Evolutionary conservation across 2,797 vertebrate genomes (phyloP).

Genomic region (Chelonia mydas): DNA sequence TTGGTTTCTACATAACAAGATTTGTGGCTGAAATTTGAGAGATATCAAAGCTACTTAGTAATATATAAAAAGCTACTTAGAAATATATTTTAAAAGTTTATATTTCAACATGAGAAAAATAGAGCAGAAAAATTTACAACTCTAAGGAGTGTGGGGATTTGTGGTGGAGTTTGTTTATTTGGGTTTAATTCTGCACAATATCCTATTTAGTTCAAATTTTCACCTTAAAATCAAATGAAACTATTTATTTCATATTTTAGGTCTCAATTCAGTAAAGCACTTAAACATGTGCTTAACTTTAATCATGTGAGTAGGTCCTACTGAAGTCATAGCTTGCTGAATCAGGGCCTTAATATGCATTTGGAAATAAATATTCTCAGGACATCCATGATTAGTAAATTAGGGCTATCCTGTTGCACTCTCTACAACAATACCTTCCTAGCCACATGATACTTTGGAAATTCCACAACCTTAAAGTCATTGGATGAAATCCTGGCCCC

Average conservation of each 20-base stretch:
- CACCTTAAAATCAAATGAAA: neutral
- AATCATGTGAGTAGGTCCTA: neutral
- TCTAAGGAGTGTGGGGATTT: neutral
- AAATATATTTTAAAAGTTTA: neutral
- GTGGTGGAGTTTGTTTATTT: neutral
- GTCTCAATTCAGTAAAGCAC: neutral
- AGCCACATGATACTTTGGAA: neutral
- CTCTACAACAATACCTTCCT: neutral
- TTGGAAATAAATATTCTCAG: neutral
- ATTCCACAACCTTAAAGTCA: neutral
- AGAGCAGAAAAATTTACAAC: neutral
- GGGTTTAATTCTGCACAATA: neutral
- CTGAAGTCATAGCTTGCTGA: neutral
- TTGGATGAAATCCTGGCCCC: neutral
- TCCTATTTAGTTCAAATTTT: neutral
- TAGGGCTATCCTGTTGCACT: neutral
- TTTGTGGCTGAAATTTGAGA: neutral
- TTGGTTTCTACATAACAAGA: neutral
- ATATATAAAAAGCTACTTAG: neutral
- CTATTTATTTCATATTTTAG: neutral
- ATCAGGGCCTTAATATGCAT: no score
- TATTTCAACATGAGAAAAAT: neutral
- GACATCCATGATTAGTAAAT: neutral
- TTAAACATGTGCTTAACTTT: neutral
- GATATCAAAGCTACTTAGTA: neutral